A percentile compares a stretch with the other conserved stretches of the same genome.
Conservation (phyloP, 2,888 invertebrate genomes). For the Xestia rhomboidea region DNA sequence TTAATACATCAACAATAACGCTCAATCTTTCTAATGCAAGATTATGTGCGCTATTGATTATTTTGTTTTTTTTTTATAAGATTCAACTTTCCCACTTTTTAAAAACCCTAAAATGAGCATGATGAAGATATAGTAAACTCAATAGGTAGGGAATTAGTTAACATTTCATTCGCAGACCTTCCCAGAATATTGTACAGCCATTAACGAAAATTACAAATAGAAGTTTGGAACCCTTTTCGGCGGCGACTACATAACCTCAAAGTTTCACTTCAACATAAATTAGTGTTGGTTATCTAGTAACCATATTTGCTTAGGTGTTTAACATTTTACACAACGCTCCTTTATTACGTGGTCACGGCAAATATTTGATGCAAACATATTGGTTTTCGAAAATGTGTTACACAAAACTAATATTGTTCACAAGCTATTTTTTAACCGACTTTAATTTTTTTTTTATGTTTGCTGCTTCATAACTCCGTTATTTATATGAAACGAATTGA, state of each 20-base stretch:
- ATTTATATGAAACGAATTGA: too few relatives aligned
- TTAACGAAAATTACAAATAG: constrained; percentile 24
- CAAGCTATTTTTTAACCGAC: background rate
- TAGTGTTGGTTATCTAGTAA: constrained; percentile 30
- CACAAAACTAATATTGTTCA: background rate
- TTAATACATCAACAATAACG: too few relatives aligned
- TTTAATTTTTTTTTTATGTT: too few relatives aligned
- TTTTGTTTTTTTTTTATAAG: too few relatives aligned
- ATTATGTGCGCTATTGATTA: too few relatives aligned
- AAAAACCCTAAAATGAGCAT: constrained; percentile 4
- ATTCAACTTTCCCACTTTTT: background rate
- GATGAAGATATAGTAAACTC: constrained; percentile 8
- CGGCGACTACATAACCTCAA: constrained; percentile 25
- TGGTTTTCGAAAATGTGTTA: background rate
- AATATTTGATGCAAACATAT: constrained; percentile 37
- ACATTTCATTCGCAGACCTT: constrained; percentile 1
- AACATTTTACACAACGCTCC: constrained; percentile 5
- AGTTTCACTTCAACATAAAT: constrained; percentile 42
- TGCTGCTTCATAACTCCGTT: too few relatives aligned
- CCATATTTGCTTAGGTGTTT: constrained; percentile 34
- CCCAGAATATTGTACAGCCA: constrained; percentile 29
- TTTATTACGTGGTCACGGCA: background rate
- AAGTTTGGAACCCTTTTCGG: constrained; percentile 56
- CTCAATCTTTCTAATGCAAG: too few relatives aligned
- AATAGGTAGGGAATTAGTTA: constrained; percentile 21